Evolutionary conservation across 2,113 vertebrate species (phyloP), one percentile per base, ranked within the genome.

Genomic region (Meriones unguiculatus): DNA sequence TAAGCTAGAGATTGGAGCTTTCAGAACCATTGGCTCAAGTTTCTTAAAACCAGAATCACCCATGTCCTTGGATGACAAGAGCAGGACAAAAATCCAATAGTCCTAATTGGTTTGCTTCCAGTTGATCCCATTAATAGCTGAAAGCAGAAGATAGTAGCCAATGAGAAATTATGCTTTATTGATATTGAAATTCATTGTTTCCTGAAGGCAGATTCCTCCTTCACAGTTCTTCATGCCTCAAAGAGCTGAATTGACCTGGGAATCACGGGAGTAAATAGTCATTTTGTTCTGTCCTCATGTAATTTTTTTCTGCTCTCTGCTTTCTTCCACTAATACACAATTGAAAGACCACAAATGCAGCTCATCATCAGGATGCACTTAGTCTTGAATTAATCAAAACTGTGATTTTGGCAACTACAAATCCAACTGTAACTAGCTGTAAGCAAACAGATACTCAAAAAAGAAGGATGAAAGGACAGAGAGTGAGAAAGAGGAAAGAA

Each of bases 151-250:
- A 30, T 62, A 57, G 41, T 13, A 38, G 92, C 95, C 75, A 57
- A 90, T 87, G 65, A 75, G 59, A 96, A 95, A 73, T 76, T 6
- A 14, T 2, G 89, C 15, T 62, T 54, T 24, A 25, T 10, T 14
- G 50, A 72, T 57, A 10, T 25, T 95, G 76, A n/a, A 94, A 67
- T 46, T 64, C 70, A 90, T 25, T 59, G 69, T 90, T 89, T 96
- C 97, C 98, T 18, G 30, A 59, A 92, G 97, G 96, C 92, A 95
- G 35, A 64, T 80, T 57, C 72, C 72, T 62, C 90, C 93, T 96
- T 93, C 32, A 15, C 22, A 15, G 77, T 72, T 72, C 46, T 87
- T 94, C 90, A 95, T 38, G 97, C 95, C 50, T 97, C 93, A 87
- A 64, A 95, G 81, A 95, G 87, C 4, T 73, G 22, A 46, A 77